These are phyloP conservation scores for Acleris cristana DNA, from an alignment of 2,888 invertebrate genomes.

Conservation along the genomic window DNA sequence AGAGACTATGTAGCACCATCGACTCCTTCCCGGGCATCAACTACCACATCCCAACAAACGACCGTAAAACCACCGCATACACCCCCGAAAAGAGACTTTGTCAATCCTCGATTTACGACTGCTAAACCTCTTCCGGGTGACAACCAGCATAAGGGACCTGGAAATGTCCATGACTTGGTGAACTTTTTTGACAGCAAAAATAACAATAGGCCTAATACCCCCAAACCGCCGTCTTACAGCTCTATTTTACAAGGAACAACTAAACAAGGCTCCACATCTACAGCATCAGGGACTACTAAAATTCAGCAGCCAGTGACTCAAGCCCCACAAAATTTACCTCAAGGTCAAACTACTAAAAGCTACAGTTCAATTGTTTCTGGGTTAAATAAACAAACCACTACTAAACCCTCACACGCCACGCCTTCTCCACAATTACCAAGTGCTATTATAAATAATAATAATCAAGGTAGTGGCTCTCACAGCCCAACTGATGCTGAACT, in stretches of 20 bases:
- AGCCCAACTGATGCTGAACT: constrained; percentile 84
- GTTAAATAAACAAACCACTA: constrained; percentile 53
- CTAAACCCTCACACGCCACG: constrained; percentile 46
- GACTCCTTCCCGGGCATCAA: constrained; percentile 53
- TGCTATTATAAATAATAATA: constrained; percentile 69
- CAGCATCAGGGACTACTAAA: constrained; percentile 41
- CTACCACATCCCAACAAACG: constrained; percentile 37
- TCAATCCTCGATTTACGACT: constrained; percentile 54
- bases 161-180: constrained; percentile 72
- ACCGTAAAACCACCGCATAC: constrained; percentile 36
- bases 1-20: constrained; percentile 64
- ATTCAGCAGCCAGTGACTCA: constrained; percentile 42
- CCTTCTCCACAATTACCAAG: constrained; percentile 64
- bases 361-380: constrained; percentile 66
- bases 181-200: constrained; percentile 67
- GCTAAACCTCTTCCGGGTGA: constrained; percentile 45
- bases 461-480: constrained; percentile 50
- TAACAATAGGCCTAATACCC: constrained; percentile 49
- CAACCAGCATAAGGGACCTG: constrained; percentile 48
- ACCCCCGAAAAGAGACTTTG: constrained; percentile 53
- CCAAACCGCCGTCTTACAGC: constrained; percentile 69
- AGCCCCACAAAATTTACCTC: constrained; percentile 43
- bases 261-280: constrained; percentile 37
- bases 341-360: constrained; percentile 55
- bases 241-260: constrained; percentile 60